Evolutionary conservation across 2,797 vertebrate species (phyloP).

Genomic region (Argyrosomus regius): DNA sequence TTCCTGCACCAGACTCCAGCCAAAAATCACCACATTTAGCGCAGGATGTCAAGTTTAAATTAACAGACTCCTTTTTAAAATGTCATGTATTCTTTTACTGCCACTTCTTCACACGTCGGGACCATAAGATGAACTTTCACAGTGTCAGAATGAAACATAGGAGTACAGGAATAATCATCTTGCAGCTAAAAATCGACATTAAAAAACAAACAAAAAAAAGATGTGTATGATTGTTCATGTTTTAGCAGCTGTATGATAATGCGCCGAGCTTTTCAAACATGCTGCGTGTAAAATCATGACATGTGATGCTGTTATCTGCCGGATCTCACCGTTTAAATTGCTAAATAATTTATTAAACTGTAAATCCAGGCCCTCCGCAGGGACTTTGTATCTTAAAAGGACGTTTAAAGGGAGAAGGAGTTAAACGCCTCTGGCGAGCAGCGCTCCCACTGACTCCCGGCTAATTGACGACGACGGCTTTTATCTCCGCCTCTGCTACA

Average conservation of each 20-base stretch:
- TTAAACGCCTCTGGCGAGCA: conserved; percentile 83
- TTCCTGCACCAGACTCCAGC: background rate
- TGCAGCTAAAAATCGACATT: background rate
- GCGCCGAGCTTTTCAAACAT: conserved; percentile 48
- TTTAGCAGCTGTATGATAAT: conserved; percentile 58
- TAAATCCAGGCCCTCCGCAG: conserved; percentile 82
- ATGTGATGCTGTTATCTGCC: conserved; percentile 75
- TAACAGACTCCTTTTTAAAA: background rate
- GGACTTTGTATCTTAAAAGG: conserved; percentile 85
- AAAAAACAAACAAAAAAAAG: background rate
- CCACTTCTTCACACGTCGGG: background rate
- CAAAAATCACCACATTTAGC: background rate
- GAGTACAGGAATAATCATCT: background rate
- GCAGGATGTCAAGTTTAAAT: background rate
- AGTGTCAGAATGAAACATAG: background rate
- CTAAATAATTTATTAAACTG: conserved; percentile 88
- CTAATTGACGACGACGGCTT: conserved; percentile 84
- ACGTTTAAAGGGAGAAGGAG: conserved; percentile 84
- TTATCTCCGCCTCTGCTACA: conserved; percentile 78
- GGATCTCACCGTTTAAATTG: conserved; percentile 84
- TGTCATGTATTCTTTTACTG: background rate
- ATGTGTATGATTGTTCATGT: conserved; percentile 5
- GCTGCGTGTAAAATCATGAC: conserved; percentile 68
- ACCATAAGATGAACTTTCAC: background rate
- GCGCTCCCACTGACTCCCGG: conserved; percentile 80